Conservation (phyloP, 2,888 invertebrate species). For the Nephrotoma guestfalica region DNA sequence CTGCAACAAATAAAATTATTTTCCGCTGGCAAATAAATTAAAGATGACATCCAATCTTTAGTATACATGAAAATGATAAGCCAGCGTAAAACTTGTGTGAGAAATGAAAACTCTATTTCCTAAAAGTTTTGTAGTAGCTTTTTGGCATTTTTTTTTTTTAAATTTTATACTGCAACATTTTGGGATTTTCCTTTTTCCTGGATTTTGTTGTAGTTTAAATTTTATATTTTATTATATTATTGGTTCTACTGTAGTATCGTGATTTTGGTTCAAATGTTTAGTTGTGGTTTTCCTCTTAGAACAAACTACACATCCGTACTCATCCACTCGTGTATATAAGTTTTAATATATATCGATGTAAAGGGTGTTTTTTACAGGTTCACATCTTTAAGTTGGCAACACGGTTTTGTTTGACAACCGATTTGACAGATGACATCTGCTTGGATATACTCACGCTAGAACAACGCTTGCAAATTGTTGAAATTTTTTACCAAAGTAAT, state of each 20-base stretch:
- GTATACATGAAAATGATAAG: background rate
- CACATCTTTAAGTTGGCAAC: too few species aligned
- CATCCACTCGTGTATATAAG: background rate
- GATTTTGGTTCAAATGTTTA: background rate
- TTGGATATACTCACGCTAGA: too few species aligned
- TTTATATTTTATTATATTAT: background rate
- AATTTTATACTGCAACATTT: background rate
- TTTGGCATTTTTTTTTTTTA: background rate
- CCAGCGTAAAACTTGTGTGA: background rate
- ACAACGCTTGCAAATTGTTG: too few species aligned
- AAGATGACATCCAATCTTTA: background rate
- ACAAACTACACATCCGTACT: background rate
- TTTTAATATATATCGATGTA: background rate
- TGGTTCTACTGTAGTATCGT: background rate
- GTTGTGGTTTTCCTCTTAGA: background rate
- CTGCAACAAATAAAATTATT: background rate
- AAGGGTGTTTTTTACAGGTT: too few species aligned
- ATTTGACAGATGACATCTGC: too few species aligned
- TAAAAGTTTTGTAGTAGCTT: background rate
- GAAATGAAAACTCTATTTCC: background rate
- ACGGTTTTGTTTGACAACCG: too few species aligned
- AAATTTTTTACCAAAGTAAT: too few species aligned
- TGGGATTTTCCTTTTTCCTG: background rate
- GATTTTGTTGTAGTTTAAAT: background rate
- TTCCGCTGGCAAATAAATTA: background rate